These are phyloP conservation scores for Hucho hucho DNA, from an alignment of 2,113 vertebrate species.

Conservation along the genomic window DNA sequence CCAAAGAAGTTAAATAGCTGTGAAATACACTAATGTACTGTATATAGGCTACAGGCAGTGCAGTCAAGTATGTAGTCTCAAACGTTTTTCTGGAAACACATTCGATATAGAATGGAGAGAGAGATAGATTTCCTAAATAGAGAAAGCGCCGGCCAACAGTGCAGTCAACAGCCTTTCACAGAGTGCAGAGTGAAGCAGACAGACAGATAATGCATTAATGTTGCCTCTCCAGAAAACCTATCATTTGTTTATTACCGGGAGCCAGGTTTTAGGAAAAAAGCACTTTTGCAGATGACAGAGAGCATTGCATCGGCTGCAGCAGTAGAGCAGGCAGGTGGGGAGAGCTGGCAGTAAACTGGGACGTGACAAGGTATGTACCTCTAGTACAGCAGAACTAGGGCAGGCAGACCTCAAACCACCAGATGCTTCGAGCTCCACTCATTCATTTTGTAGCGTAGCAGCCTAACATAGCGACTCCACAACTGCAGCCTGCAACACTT, in stretches of 20 bases:
- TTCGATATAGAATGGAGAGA: not conserved
- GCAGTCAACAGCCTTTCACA: not conserved
- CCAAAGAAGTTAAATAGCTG: not conserved
- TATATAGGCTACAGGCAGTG: not conserved
- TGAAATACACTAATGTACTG: not conserved
- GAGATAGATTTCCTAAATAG: no score
- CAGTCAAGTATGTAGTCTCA: not conserved
- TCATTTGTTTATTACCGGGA: constrained; percentile 39
- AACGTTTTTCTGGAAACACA: not conserved
- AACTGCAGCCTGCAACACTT: not conserved
- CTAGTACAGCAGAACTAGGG: not conserved
- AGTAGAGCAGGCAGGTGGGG: not conserved
- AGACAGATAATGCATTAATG: not conserved
- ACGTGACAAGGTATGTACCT: not conserved
- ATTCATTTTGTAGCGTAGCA: not conserved
- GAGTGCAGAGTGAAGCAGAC: not conserved
- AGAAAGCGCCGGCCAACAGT: not conserved
- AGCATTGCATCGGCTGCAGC: constrained; percentile 10
- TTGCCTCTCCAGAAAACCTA: not conserved
- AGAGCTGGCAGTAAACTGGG: not conserved
- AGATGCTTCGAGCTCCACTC: not conserved
- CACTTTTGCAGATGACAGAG: constrained; percentile 16
- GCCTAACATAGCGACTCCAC: no score
- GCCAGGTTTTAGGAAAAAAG: constrained; percentile 18
- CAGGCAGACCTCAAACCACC: not conserved